Evolutionary conservation across 1,140 invertebrate species (phyloP).

Genomic region (Cyclina sinensis): DNA sequence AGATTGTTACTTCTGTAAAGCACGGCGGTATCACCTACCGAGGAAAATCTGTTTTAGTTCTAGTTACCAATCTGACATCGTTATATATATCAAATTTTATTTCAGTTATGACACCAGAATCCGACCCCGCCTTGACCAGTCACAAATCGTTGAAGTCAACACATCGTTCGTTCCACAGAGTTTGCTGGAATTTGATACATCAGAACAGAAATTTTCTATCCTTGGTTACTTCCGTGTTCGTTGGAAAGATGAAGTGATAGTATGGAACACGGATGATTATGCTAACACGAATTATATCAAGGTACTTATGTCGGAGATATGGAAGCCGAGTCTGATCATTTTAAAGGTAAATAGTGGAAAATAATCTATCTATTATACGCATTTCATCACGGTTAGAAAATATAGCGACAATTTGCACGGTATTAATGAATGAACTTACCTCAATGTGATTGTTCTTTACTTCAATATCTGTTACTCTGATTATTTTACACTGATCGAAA

Average conservation of each 20-base stretch:
- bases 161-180: background rate
- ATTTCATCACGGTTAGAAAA: too few species aligned
- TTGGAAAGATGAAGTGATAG: constrained; percentile 13
- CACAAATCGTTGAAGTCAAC: background rate
- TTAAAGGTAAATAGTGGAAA: background rate
- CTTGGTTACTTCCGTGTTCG: constrained; percentile 8
- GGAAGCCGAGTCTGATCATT: constrained; percentile 32
- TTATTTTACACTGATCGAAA: too few species aligned
- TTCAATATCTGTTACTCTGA: too few species aligned
- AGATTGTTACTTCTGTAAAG: too few species aligned
- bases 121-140: background rate
- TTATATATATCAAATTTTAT: too few species aligned
- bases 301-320: background rate
- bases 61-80: too few species aligned
- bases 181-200: constrained; percentile 39
- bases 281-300: background rate
- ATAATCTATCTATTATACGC: too few species aligned
- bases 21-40: too few species aligned
- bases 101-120: background rate
- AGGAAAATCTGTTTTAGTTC: too few species aligned
- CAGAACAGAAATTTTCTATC: constrained; percentile 41
- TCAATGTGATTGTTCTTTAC: too few species aligned
- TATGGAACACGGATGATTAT: background rate
- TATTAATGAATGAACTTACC: too few species aligned
- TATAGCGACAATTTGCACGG: too few species aligned